Base-by-base conservation (phyloP, 2,113 vertebrate genomes). In the Chaetorhynchus papuensis region DNA sequence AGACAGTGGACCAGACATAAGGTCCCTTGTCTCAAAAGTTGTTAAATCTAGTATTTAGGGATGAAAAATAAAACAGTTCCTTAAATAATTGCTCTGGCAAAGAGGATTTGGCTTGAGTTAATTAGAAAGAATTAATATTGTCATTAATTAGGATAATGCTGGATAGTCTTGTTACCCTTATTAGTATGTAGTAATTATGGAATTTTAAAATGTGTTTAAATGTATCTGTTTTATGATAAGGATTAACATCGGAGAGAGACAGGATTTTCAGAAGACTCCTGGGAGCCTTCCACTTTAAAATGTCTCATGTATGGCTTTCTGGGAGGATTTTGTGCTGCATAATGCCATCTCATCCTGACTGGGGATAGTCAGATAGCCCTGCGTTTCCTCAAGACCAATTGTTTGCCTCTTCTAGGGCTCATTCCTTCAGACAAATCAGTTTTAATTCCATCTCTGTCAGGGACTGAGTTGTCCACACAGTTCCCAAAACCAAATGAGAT, bases 51-150 rank as follows among this genome's bases (percentile, higher is more conserved):
- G 19, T 57, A 64, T 76, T 91, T 79, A 56, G n/a, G 39, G 7
- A 16, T 26, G 0, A 52, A 9, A 69, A 63, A 88, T 23, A 65
- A 68, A 77, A 37, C 2, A 45, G 31, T 74, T 93, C 26, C 30
- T 65, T 90, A 61, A 90, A 39, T 65, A 93, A 57, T 47, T 90
- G 28, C 33, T 85, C 27, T 42, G 31, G 30, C 45, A 88, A 76
- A 93, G 50, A 96, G 63, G 68, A 92, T 93, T 93, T 94, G 54
- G 17, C 31, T 87, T 89, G 39, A 72, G 37, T 82, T 93, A 90
- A 90, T 86, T 80, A 88, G 57, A 42, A 83, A 81, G 72, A 87
- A 89, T 76, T 84, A 85, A 50, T 93, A 70, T 78, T 82, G 17
- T 91, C 11, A 39, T 91, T 93, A 91, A 74, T 93, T 90, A 86